A percentile compares a stretch with the other conserved stretches of the same genome.
Conservation (phyloP, 2,888 invertebrate genomes). For the Danaus chrysippus region DNA sequence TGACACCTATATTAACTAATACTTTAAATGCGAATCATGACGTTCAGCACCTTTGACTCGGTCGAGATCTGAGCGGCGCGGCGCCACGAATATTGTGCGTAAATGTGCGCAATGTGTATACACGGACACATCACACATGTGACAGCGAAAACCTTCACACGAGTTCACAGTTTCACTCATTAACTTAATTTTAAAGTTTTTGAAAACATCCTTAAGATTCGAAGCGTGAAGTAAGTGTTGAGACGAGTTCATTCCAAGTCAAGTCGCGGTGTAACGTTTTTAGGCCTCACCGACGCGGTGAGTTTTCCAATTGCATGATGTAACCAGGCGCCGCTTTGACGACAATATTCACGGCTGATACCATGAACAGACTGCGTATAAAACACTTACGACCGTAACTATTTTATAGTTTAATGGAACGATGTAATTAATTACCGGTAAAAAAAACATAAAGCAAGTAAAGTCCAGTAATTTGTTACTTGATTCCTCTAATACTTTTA, state of each 20-base stretch:
- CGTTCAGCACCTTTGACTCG: constrained; percentile 64
- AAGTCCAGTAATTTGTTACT: no score
- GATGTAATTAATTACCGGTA: constrained; percentile 32
- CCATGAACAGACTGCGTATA: constrained; percentile 39
- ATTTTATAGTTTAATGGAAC: constrained; percentile 38
- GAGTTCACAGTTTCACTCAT: constrained; percentile 50
- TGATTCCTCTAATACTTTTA: no score
- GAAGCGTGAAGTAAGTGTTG: constrained; percentile 55
- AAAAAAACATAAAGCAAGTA: not conserved
- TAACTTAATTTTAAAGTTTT: constrained; percentile 69
- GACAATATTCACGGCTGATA: constrained; percentile 42
- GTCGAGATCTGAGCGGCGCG: constrained; percentile 46
- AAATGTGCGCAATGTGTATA: constrained; percentile 56
- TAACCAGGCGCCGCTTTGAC: constrained; percentile 67
- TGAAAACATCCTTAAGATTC: constrained; percentile 58
- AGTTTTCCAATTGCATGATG: constrained; percentile 72
- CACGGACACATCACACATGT: constrained; percentile 50
- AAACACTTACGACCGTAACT: constrained; percentile 38
- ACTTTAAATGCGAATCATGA: constrained; percentile 40
- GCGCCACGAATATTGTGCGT: constrained; percentile 41
- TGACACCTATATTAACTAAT: constrained; percentile 18
- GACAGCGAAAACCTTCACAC: constrained; percentile 42
- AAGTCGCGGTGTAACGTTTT: constrained; percentile 52
- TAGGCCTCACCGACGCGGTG: constrained; percentile 54
- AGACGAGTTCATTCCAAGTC: constrained; percentile 48